These are phyloP conservation scores for Centropristis striata DNA, from an alignment of 2,113 vertebrate species.

Conservation along the genomic window DNA sequence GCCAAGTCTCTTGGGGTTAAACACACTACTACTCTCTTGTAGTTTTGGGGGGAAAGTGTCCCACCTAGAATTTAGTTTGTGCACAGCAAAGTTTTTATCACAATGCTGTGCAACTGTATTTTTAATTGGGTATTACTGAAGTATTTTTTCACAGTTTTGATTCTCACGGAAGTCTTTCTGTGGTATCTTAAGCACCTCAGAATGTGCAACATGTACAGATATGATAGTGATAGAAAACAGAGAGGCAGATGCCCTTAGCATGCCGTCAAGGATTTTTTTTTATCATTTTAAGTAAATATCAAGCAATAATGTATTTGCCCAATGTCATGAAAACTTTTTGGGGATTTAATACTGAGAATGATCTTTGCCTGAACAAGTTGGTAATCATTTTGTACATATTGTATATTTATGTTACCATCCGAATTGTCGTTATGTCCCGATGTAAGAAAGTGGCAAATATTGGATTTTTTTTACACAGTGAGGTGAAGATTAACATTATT, in stretches of 20 bases:
- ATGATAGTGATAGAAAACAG: neutral
- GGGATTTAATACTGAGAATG: neutral
- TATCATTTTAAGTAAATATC: neutral
- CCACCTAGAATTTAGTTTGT: neutral
- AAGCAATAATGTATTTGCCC: too few species aligned
- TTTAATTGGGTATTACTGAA: neutral
- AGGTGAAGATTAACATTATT: neutral
- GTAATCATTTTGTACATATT: neutral
- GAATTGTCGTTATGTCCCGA: neutral
- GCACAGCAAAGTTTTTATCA: neutral
- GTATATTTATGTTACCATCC: neutral
- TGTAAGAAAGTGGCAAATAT: neutral
- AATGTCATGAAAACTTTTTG: neutral
- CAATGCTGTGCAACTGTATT: neutral
- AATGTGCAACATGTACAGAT: neutral
- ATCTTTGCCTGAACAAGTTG: neutral
- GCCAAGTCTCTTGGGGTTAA: slow-evolving; percentile 34
- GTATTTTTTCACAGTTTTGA: neutral
- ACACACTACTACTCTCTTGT: neutral
- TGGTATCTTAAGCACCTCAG: neutral
- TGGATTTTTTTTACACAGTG: neutral
- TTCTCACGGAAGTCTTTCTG: neutral
- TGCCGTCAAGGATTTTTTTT: neutral
- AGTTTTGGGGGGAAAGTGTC: slow-evolving; percentile 7
- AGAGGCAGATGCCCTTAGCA: neutral